Evolutionary conservation across 2,888 invertebrate species (phyloP).

Genomic region (Azorinus chamasolen): DNA sequence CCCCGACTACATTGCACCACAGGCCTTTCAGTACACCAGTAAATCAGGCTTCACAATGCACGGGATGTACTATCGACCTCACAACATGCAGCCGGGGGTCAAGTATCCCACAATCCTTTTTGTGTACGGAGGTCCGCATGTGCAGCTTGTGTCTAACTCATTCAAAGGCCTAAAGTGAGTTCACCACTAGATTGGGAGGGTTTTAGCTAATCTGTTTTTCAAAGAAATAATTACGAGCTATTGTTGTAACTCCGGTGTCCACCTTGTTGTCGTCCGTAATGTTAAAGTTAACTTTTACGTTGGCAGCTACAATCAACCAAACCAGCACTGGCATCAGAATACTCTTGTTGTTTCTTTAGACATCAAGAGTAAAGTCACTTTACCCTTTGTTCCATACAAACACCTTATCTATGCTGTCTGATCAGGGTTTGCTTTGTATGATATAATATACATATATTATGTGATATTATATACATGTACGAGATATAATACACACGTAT

Average conservation of each 20-base stretch:
- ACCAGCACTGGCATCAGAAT: background rate
- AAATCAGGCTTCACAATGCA: constrained; percentile 90
- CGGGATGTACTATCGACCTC: constrained; percentile 96
- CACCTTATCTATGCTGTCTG: no score
- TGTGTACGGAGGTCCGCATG: constrained; percentile 99
- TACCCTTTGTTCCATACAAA: no score
- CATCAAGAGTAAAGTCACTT: no score
- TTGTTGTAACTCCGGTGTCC: no score
- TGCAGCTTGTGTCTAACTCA: constrained; percentile 98
- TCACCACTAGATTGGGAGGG: no score
- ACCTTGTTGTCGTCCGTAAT: no score
- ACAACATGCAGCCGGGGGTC: constrained; percentile 86
- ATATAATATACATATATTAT: no score
- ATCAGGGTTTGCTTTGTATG: no score
- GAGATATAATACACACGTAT: no score
- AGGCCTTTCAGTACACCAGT: constrained; percentile 90
- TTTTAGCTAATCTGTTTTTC: no score
- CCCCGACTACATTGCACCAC: constrained; percentile 89
- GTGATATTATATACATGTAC: no score
- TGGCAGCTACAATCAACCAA: background rate
- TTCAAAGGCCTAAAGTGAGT: constrained; percentile 87
- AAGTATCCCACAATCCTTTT: constrained; percentile 97
- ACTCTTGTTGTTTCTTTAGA: background rate
- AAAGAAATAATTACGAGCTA: no score
- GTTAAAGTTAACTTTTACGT: background rate